Evolutionary conservation across 2,888 invertebrate species (phyloP).

Genomic region (Athalia circularis): DNA sequence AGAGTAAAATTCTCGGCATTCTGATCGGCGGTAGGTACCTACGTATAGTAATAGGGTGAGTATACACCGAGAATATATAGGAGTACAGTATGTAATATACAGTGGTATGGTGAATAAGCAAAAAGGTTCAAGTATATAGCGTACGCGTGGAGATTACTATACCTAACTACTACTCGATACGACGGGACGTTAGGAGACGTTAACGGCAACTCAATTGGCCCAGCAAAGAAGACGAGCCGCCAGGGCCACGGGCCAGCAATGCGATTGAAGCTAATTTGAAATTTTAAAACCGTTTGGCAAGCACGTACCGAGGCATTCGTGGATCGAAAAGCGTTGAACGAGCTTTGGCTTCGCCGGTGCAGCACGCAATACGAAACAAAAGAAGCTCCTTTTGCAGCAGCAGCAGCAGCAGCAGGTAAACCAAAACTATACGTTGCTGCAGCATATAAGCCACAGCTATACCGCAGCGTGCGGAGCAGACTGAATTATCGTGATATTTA

Average conservation of each 20-base stretch:
- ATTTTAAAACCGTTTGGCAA: slow-evolving; percentile 63
- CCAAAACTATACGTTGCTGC: slow-evolving; percentile 47
- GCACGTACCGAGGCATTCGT: slow-evolving; percentile 47
- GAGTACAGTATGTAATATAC: no score
- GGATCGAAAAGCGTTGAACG: slow-evolving; percentile 53
- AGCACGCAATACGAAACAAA: slow-evolving; percentile 40
- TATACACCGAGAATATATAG: background rate
- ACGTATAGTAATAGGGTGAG: slow-evolving; percentile 30
- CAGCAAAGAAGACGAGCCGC: slow-evolving; percentile 53
- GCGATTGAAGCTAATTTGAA: slow-evolving; percentile 72
- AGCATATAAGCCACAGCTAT: slow-evolving; percentile 48
- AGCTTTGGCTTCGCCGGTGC: slow-evolving; percentile 46
- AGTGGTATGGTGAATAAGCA: no score
- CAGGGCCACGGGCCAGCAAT: slow-evolving; percentile 62
- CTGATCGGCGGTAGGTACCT: slow-evolving; percentile 25
- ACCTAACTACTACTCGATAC: no score
- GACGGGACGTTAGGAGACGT: slow-evolving; percentile 48
- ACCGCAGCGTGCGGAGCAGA: slow-evolving; percentile 59
- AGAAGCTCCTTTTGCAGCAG: slow-evolving; percentile 19
- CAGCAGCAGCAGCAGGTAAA: slow-evolving; percentile 15
- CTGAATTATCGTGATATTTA: slow-evolving; percentile 71
- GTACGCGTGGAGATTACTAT: slow-evolving; percentile 26
- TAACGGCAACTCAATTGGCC: slow-evolving; percentile 59
- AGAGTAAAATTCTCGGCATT: slow-evolving; percentile 27
- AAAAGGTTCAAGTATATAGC: background rate